These are phyloP conservation scores for Shinisaurus crocodilurus DNA, from an alignment of 2,113 vertebrate species.

Conservation along the genomic window DNA sequence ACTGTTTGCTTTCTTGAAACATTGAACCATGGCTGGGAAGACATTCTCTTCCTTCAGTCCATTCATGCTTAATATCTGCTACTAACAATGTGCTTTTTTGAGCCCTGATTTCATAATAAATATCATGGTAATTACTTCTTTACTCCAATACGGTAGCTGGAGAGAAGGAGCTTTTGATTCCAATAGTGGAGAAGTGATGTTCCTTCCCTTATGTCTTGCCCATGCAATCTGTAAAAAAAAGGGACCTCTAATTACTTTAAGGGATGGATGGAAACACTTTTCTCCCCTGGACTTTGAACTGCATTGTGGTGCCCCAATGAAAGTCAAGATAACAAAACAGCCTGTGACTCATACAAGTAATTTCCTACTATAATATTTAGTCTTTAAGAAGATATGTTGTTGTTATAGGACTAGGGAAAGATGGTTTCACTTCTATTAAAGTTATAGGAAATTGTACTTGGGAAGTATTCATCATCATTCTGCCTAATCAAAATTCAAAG, in stretches of 20 bases:
- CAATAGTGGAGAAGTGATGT: neutral
- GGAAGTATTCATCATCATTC: neutral
- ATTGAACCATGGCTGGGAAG: neutral
- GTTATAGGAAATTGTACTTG: conserved; percentile 6
- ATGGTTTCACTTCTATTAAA: conserved; percentile 31
- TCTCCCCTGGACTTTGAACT: neutral
- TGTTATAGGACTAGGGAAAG: conserved; percentile 14
- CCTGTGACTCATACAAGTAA: conserved; percentile 1
- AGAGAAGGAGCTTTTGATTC: neutral
- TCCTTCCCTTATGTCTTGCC: neutral
- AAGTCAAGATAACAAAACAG: conserved; percentile 1
- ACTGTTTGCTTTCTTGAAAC: neutral
- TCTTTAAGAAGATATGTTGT: conserved; percentile 18
- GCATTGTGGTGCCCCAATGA: neutral
- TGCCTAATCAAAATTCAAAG: conserved; percentile 14
- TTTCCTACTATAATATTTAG: conserved; percentile 14
- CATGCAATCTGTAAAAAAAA: neutral
- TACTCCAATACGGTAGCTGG: neutral
- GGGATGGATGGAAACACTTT: neutral
- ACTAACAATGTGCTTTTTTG: neutral
- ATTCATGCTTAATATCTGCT: neutral
- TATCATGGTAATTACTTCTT: neutral
- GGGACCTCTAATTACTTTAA: neutral
- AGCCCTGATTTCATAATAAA: neutral
- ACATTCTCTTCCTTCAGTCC: neutral